Evolutionary conservation across 2,113 vertebrate species (phyloP), one percentile per base, ranked within the genome.

Genomic region (Heterotis niloticus): DNA sequence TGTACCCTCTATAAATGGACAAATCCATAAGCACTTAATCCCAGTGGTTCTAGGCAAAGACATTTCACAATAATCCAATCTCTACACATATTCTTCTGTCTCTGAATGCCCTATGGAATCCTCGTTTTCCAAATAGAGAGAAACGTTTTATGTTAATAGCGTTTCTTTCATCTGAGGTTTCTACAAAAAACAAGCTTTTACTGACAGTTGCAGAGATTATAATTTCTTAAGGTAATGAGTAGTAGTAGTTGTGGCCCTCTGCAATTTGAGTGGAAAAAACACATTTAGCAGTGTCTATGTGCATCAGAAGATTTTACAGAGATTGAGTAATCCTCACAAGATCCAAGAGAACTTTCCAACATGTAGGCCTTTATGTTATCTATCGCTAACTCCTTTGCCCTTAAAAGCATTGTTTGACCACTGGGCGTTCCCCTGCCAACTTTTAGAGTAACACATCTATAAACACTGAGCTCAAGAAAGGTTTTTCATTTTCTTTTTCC

Each of bases 211-310:
- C 78, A 80, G 81, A 75, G 74, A 84, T 81, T 84, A 80, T 82
- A 84, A 84, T 82, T 81, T 81, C 81, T 87, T 83, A 79, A 83
- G 82, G 80, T 68, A 83, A 84, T 76, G 77, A 26, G 76, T 79
- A 75, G 80, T 79, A 79, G 74, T 69, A 20, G 20, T 20, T 11
- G 1, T 23, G 65, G 23, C 65, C 44, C 26, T 69, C 44, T 69
- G 26, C 13, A 4, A 29, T 69, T 68, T 44, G 67, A 29, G 67
- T 18, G 67, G 28, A 34, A 69, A 18, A 10, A 69, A 44, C 2
- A 44, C 7, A 44, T 44, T 44, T 44, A 44, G 34, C 34, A 44
- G 34, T 44, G 34, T 44, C 3, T 7, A 44, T 44, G 34, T 7
- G 7, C 34, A 44, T 7, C 34, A 44, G 34, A 44, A 44, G 3